Evolutionary conservation across 2,888 invertebrate genomes (phyloP), one percentile per base, ranked within the genome.

Genomic region (Octodonta nipae): DNA sequence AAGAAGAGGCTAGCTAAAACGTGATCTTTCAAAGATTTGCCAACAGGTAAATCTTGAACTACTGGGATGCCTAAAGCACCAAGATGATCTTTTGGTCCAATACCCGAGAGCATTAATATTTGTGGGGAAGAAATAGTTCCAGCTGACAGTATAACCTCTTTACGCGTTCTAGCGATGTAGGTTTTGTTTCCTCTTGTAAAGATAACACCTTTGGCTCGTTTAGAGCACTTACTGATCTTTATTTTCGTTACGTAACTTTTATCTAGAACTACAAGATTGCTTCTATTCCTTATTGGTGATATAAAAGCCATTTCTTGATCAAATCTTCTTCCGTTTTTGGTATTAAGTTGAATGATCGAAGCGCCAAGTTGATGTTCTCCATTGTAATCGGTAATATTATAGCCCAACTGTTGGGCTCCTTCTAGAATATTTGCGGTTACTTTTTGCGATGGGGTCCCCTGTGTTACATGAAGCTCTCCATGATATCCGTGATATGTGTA

Each of bases 121-220:
- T 87, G 86, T 0, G 88, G 83, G 0, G 85, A 80, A 38, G 80
- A 83, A 14, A 88, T 74, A 1, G 78, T 64, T 4, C 88, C 87
- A 0, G 83, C 83, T 5, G 78, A 72, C 11, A 87, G 58, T 30
- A 88, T 70, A 1, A 87, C 70, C 59, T 83, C 86, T 41, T 75
- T 79, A 3, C 64, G 67, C 3, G 80, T 82, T 3, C 59, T 53
- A 1, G 66, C 66, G 7, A 54, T 45, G 36, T 30, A 38, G 8
- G 31, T 28, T 15, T 13, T 33, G 5, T 67, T 68, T 36, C 70
- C 63, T 52, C 77, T 77, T 2, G 65, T 47, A 46, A 79, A 81
- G 51, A 78, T 71, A 0, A 84, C 76, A 0, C 78, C 81, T 2
- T 58, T 58, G 0, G 75, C 75, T 7, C 54, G 54, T 49, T 71